Evolutionary conservation across 2,113 vertebrate genomes (phyloP).

Genomic region (Microcebus ravelobensis): DNA sequence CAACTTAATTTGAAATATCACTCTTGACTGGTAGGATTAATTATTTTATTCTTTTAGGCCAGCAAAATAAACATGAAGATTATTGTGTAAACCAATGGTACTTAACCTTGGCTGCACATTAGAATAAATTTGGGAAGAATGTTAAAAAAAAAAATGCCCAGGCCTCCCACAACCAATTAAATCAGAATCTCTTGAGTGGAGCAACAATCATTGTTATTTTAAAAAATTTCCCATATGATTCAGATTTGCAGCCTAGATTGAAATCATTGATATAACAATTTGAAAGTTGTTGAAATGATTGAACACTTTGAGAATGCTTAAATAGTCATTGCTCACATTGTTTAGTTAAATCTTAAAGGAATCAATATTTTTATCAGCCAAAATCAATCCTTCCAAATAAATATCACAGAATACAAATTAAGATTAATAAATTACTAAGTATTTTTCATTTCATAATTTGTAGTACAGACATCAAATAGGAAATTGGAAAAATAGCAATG

Average conservation of each 20-base stretch:
- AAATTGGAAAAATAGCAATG: neutral
- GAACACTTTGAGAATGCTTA: neutral
- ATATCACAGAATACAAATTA: neutral
- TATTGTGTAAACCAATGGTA: neutral
- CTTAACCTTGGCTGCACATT: neutral
- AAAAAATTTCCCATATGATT: neutral
- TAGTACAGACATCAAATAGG: neutral
- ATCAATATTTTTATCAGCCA: neutral
- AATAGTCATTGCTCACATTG: neutral
- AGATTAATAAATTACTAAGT: neutral
- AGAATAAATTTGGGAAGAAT: slow-evolving; percentile 9
- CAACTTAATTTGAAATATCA: slow-evolving; percentile 21
- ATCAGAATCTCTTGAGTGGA: neutral
- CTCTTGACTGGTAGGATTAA: neutral
- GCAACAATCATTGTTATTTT: neutral
- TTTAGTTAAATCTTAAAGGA: slow-evolving; percentile 35
- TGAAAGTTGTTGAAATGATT: slow-evolving; percentile 27
- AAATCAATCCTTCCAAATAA: slow-evolving; percentile 28
- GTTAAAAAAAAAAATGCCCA: neutral
- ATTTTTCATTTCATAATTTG: neutral
- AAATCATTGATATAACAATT: neutral
- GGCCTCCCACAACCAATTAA: neutral
- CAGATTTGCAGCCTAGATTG: neutral
- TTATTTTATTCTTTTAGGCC: neutral
- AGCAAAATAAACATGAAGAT: slow-evolving; percentile 1